A percentile compares a stretch with the other conserved stretches of the same genome.
These are phyloP conservation scores for Mustelus asterias DNA, from an alignment of 2,113 vertebrate species.

Conservation along the genomic window DNA sequence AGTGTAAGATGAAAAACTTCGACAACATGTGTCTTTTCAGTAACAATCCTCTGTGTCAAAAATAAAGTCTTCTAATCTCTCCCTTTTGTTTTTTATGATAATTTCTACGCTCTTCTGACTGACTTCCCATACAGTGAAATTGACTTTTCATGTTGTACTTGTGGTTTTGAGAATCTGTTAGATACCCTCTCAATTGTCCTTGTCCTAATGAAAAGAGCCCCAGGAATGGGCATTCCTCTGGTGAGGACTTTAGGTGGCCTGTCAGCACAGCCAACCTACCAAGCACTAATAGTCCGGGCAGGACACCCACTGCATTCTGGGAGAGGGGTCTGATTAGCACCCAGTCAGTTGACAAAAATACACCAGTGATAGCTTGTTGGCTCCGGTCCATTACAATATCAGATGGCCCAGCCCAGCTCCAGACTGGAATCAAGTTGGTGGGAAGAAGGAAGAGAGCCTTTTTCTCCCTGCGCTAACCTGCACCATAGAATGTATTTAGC, in stretches of 20 bases:
- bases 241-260: background rate
- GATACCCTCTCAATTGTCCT: background rate
- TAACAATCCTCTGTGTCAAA: too few species aligned
- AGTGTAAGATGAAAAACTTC: too few species aligned
- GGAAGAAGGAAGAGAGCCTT: background rate
- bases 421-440: background rate
- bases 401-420: background rate
- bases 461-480: background rate
- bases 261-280: background rate
- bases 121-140: too few species aligned
- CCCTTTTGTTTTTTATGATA: background rate
- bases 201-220: background rate
- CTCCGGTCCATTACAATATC: background rate
- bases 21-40: too few species aligned
- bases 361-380: too few species aligned
- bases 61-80: background rate
- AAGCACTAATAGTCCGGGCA: background rate
- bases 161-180: background rate
- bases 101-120: background rate
- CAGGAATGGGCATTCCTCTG: background rate
- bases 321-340: background rate
- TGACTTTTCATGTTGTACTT: background rate
- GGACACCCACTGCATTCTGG: background rate
- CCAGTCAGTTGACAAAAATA: background rate
- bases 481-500: too few species aligned